A percentile compares a stretch with the other conserved stretches of the same genome.
Conservation (phyloP, 2,113 vertebrate species). For the Charadrius vociferus region DNA sequence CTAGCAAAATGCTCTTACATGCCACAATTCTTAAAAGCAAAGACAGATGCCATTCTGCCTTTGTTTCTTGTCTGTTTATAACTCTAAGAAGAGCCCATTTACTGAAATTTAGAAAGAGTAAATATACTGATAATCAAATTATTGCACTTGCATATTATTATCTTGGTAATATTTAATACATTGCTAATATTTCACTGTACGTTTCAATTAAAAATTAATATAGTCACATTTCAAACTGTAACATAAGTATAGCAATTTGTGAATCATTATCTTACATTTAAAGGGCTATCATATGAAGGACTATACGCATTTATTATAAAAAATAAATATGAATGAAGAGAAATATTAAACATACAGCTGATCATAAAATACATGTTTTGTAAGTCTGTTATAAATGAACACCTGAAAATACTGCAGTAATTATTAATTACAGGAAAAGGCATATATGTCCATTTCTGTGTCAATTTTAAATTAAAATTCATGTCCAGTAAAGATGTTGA, state of each 20-base stretch:
- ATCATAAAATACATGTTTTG: not conserved
- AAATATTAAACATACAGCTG: not conserved
- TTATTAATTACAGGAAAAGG: not conserved
- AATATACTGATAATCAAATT: not conserved
- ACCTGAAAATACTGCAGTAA: not conserved
- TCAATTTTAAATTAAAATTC: not conserved
- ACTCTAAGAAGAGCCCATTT: not conserved
- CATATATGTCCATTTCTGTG: not conserved
- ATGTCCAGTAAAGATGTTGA: not conserved
- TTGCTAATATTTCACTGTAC: not conserved
- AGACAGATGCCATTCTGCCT: not conserved
- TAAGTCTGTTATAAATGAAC: not conserved
- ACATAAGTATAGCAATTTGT: not conserved
- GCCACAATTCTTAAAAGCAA: not conserved
- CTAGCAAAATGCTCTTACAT: not conserved
- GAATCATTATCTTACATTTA: not conserved
- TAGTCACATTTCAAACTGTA: not conserved
- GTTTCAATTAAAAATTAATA: not conserved
- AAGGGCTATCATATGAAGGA: not conserved
- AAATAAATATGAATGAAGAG: not conserved
- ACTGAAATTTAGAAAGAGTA: not conserved
- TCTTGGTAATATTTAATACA: not conserved
- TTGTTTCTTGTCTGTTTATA: not conserved
- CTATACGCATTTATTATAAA: not conserved
- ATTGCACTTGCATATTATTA: not conserved